phyloP scores from a whole-genome alignment of 2,113 vertebrate genomes.

The Odocoileus virginianus region DNA sequence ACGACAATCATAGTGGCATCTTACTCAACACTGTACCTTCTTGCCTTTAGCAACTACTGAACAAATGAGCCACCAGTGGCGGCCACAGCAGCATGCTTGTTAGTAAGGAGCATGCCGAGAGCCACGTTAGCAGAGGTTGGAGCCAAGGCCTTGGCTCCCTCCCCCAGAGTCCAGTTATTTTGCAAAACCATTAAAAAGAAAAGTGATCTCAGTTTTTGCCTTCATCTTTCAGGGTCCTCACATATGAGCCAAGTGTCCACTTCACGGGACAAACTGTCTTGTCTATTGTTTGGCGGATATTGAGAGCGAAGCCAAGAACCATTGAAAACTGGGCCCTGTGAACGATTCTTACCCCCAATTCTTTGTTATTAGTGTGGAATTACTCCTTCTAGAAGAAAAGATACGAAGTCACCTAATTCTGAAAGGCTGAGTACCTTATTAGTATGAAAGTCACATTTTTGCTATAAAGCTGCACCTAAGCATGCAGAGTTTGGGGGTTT shows the following conservation, averaged over 20 bases:
- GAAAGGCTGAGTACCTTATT: slow-evolving; percentile 44
- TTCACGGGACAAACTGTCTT: background rate
- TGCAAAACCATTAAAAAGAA: background rate
- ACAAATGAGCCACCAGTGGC: background rate
- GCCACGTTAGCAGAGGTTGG: background rate
- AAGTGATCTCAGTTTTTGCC: background rate
- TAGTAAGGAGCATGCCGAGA: background rate
- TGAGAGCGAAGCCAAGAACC: background rate
- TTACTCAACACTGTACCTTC: background rate
- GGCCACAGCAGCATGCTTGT: background rate
- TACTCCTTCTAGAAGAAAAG: slow-evolving; percentile 12
- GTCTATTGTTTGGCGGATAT: slow-evolving; percentile 1
- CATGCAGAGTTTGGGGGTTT: slow-evolving; percentile 18
- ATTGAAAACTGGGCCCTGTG: background rate
- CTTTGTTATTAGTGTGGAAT: slow-evolving; percentile 53
- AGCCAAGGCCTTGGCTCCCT: background rate
- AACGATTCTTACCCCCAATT: background rate
- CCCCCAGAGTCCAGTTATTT: background rate
- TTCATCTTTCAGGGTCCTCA: slow-evolving; percentile 28
- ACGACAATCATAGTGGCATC: background rate
- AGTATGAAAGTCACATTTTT: slow-evolving; percentile 49
- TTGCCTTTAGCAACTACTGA: background rate
- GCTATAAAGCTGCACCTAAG: slow-evolving; percentile 25
- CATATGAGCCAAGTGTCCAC: background rate
- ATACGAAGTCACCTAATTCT: background rate